Evolutionary conservation across 2,113 vertebrate genomes (phyloP).

Genomic region (Neoarius graeffei): DNA sequence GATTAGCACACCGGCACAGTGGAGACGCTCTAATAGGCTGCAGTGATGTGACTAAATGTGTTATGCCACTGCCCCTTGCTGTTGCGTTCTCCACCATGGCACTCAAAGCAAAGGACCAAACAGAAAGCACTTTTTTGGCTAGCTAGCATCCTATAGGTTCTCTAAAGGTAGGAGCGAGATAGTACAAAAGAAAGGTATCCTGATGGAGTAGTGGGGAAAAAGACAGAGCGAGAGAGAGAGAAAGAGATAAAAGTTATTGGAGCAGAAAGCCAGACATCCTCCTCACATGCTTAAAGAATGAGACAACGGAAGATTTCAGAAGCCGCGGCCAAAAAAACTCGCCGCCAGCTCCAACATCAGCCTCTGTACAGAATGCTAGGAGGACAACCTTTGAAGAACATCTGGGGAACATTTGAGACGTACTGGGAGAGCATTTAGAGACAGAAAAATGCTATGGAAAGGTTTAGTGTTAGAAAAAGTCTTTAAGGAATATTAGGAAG

Average conservation of each 20-base stretch:
- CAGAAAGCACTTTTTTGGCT: background rate
- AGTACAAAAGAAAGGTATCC: background rate
- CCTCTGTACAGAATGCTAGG: no score
- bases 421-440: background rate
- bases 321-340: constrained; percentile 33
- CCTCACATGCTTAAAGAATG: constrained; percentile 57
- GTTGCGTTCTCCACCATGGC: background rate
- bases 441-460: no score
- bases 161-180: background rate
- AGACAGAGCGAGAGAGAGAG: background rate
- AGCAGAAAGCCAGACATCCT: constrained; percentile 59
- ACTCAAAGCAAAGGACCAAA: background rate
- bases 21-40: constrained; percentile 42
- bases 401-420: background rate
- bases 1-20: constrained; percentile 33
- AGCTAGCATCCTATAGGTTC: background rate
- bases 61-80: constrained; percentile 31
- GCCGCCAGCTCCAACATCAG: background rate
- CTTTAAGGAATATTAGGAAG: background rate
- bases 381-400: background rate
- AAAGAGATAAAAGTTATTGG: constrained; percentile 54
- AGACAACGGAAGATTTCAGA: constrained; percentile 69
- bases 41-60: constrained; percentile 32
- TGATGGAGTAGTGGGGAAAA: background rate
- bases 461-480: background rate